Evolutionary conservation across 2,888 invertebrate species (phyloP).

Genomic region (Asteroscopus sphinx): DNA sequence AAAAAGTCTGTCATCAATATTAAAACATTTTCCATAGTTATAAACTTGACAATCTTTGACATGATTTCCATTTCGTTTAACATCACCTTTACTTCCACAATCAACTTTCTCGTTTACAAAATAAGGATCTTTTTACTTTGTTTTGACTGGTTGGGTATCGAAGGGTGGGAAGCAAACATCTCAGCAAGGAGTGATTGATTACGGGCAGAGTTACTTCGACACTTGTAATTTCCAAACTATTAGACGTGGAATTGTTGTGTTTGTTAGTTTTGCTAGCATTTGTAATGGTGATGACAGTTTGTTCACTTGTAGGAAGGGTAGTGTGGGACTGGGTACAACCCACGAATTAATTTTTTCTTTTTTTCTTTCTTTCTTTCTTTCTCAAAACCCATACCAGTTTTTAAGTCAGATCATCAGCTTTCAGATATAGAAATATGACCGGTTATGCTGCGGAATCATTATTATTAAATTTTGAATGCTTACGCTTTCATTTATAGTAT

Average conservation of each 20-base stretch:
- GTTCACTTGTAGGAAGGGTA: conserved; percentile 19
- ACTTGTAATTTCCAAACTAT: conserved; percentile 68
- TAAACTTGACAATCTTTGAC: conserved; percentile 55
- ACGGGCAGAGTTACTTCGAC: conserved; percentile 59
- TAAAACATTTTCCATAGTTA: conserved; percentile 33
- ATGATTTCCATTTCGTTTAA: conserved; percentile 25
- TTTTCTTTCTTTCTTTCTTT: too few relatives aligned
- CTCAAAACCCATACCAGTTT: too few relatives aligned
- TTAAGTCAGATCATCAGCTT: too few relatives aligned
- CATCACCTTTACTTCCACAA: background rate
- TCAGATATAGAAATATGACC: too few relatives aligned
- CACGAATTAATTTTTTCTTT: too few relatives aligned
- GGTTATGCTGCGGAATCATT: too few relatives aligned
- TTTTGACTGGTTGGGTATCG: conserved; percentile 16
- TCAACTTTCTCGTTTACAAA: conserved; percentile 1
- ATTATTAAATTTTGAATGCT: too few relatives aligned
- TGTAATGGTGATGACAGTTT: conserved; percentile 32
- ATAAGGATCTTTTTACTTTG: conserved; percentile 40
- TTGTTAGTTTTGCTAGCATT: conserved; percentile 57
- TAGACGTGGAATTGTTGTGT: conserved; percentile 58
- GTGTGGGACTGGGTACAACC: background rate
- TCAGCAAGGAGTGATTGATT: conserved; percentile 62
- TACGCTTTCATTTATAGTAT: too few relatives aligned
- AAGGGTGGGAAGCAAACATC: conserved; percentile 50
- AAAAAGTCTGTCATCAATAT: conserved; percentile 36